Conservation (phyloP, 1,140 invertebrate genomes). For the Lordiphosa stackelbergi region DNA sequence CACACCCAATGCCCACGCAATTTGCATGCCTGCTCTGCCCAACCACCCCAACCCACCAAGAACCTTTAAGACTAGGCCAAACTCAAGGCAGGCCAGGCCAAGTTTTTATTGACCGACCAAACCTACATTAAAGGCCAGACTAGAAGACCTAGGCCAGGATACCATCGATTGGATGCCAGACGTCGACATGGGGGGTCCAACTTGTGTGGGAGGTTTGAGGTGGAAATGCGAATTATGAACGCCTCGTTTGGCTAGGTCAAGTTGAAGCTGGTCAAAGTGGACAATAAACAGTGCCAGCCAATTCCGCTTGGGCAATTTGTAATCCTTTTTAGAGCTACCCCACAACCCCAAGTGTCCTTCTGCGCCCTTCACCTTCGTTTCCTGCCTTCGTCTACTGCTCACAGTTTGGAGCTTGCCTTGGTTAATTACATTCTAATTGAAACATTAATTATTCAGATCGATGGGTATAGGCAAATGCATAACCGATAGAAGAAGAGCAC, state of each 20-base stretch:
- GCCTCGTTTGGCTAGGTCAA: conserved; percentile 49
- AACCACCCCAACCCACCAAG: neutral
- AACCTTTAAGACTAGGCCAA: conserved; percentile 15
- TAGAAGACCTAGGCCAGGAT: conserved; percentile 16
- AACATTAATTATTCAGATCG: conserved; percentile 66
- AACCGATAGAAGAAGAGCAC: conserved; percentile 8
- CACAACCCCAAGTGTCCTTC: conserved; percentile 26
- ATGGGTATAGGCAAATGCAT: conserved; percentile 22
- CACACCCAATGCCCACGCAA: conserved; percentile 40
- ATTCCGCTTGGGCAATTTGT: conserved; percentile 57
- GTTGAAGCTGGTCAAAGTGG: conserved; percentile 48
- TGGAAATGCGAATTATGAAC: conserved; percentile 57
- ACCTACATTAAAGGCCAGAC: conserved; percentile 29
- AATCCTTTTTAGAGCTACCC: conserved; percentile 46
- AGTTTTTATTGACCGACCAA: conserved; percentile 31
- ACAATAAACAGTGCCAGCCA: conserved; percentile 56
- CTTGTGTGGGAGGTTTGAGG: conserved; percentile 1
- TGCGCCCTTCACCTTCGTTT: conserved; percentile 41
- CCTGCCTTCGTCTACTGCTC: conserved; percentile 11
- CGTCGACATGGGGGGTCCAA: conserved; percentile 1
- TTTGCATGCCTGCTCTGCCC: conserved; percentile 40
- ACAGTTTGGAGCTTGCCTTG: conserved; percentile 29
- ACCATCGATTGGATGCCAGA: conserved; percentile 40
- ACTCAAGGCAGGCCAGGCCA: conserved; percentile 29
- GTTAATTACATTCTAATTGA: conserved; percentile 70